A percentile compares a stretch with the other conserved stretches of the same genome.
These are phyloP conservation scores for Ommatoiulus sabulosus DNA, from an alignment of 2,888 invertebrate species.

Conservation along the genomic window DNA sequence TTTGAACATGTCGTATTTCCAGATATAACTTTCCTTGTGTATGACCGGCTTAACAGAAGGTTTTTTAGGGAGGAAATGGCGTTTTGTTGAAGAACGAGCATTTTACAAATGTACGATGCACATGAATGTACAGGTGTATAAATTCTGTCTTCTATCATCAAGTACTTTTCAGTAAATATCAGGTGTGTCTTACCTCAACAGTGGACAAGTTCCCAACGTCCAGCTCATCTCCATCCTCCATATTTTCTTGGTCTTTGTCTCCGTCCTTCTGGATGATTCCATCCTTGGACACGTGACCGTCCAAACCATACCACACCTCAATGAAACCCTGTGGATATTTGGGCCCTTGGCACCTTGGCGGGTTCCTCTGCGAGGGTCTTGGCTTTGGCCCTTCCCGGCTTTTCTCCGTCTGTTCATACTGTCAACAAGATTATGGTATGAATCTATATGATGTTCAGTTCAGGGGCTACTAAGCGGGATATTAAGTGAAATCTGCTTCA, in stretches of 20 bases:
- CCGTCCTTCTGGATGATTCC: slow-evolving; percentile 21
- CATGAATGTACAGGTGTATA: no score
- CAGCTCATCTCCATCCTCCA: slow-evolving; percentile 68
- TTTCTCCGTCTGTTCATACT: slow-evolving; percentile 49
- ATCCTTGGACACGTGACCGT: slow-evolving; percentile 53
- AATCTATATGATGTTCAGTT: no score
- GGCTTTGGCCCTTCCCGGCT: neutral
- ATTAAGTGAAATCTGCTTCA: no score
- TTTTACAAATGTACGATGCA: no score
- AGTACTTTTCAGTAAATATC: no score
- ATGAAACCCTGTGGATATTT: neutral
- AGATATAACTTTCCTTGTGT: no score
- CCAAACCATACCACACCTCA: slow-evolving; percentile 54
- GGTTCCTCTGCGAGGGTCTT: neutral
- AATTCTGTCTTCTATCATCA: no score
- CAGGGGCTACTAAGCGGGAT: no score
- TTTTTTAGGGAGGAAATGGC: no score
- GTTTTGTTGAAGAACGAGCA: neutral
- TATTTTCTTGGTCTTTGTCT: slow-evolving; percentile 66
- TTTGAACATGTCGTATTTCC: no score
- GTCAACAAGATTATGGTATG: no score
- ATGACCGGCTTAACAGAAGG: no score
- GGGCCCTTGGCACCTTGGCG: neutral
- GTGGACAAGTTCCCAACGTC: slow-evolving; percentile 77
- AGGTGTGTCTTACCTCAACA: slow-evolving; percentile 75